Percentiles rank a stretch among this genome's conserved stretches.
Conservation (phyloP, 92 coral and sea anemone species). For the Zoanthus solanderi region DNA sequence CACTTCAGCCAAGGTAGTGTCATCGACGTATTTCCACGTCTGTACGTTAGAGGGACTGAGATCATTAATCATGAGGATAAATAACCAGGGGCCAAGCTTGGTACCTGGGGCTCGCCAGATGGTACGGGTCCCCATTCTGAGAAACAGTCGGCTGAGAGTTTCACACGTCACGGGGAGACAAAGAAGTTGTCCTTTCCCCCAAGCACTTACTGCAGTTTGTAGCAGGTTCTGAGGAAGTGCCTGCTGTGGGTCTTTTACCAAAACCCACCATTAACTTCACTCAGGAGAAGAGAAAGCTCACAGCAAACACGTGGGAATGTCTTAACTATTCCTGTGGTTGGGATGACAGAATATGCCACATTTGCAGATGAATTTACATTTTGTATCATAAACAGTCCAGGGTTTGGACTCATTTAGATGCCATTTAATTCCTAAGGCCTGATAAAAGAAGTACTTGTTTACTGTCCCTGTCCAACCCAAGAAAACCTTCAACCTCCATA, state of each 20-base stretch:
- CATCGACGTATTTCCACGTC: too few species aligned
- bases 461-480: constrained; percentile 21
- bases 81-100: too few species aligned
- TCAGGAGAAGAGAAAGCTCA: constrained; percentile 23
- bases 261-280: constrained; percentile 37
- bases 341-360: constrained; percentile 5
- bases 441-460: constrained; percentile 11
- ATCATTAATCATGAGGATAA: too few species aligned
- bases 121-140: too few species aligned
- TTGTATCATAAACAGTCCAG: constrained; percentile 38
- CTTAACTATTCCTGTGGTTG: constrained; percentile 19
- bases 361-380: constrained; percentile 40
- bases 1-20: too few species aligned
- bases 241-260: constrained; percentile 56
- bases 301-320: constrained; percentile 32
- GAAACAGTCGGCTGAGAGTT: too few species aligned
- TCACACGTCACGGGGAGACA: constrained; percentile 10
- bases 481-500: constrained; percentile 16
- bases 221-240: constrained; percentile 52
- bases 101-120: too few species aligned
- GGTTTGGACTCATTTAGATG: constrained; percentile 24
- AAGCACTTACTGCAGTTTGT: constrained; percentile 58
- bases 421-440: constrained; percentile 21
- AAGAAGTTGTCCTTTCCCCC: constrained; percentile 51
- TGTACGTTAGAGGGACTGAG: too few species aligned